These are phyloP conservation scores for Acanthiza pusilla DNA, from an alignment of 2,797 vertebrate genomes.

Conservation along the genomic window DNA sequence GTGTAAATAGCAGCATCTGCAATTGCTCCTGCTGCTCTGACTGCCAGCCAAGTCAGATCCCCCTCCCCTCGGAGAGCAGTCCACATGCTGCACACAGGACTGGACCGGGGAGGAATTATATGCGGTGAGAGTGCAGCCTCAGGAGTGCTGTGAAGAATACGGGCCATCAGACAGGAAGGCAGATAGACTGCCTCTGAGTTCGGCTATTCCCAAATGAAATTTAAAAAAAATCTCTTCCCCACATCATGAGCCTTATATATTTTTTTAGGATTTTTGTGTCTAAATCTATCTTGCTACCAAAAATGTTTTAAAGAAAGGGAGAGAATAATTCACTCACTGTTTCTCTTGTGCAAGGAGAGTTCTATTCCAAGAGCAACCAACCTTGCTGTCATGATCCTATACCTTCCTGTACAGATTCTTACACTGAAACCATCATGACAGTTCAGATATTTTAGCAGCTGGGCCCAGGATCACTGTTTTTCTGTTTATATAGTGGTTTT, in stretches of 20 bases:
- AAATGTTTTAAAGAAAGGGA: conserved; percentile 25
- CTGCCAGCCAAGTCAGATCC: conserved; percentile 63
- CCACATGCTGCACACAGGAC: conserved; percentile 42
- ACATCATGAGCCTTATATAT: background rate
- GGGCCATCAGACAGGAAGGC: conserved; percentile 15
- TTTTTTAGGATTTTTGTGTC: conserved; percentile 3
- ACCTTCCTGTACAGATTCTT: background rate
- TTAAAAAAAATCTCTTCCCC: conserved; percentile 12
- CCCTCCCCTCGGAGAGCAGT: background rate
- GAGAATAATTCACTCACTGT: conserved; percentile 28
- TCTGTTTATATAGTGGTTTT: background rate
- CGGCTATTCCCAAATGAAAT: conserved; percentile 38
- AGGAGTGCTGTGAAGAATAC: conserved; percentile 26
- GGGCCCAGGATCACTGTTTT: background rate
- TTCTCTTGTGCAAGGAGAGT: background rate
- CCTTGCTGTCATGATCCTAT: background rate
- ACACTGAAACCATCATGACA: background rate
- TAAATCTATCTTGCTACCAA: conserved; percentile 37
- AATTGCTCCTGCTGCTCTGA: conserved; percentile 69
- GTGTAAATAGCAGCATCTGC: conserved; percentile 74
- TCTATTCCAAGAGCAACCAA: background rate
- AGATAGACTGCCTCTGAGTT: conserved; percentile 14
- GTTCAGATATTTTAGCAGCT: background rate
- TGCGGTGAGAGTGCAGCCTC: conserved; percentile 29
- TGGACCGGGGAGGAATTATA: conserved; percentile 8